Evolutionary conservation across 1,140 invertebrate genomes (phyloP).

Genomic region (Gonioctena quinquepunctata): DNA sequence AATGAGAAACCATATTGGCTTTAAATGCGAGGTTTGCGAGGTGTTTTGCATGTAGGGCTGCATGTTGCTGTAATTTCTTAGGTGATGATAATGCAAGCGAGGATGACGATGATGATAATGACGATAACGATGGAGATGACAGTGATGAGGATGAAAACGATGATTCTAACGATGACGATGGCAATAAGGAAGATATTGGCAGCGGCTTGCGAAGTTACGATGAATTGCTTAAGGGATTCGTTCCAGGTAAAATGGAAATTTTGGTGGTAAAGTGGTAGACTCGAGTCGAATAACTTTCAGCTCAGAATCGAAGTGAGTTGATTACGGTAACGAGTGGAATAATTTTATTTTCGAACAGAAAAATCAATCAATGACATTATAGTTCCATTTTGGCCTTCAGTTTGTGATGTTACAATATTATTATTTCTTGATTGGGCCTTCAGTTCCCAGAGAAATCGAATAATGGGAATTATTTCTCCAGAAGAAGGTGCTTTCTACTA

Average conservation of each 20-base stretch:
- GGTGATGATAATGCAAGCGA: constrained; percentile 51
- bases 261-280: constrained; percentile 4
- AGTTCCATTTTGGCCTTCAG: too few relatives aligned
- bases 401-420: too few relatives aligned
- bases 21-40: constrained; percentile 31
- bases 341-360: too few relatives aligned
- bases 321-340: too few relatives aligned
- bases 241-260: constrained; percentile 46
- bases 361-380: too few relatives aligned
- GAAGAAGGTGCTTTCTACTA: too few relatives aligned
- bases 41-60: constrained; percentile 48
- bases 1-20: constrained; percentile 26
- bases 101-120: constrained; percentile 52
- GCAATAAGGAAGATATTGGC: constrained; percentile 4
- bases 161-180: constrained; percentile 56
- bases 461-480: too few relatives aligned
- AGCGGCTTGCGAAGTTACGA: constrained; percentile 56
- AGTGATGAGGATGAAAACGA: constrained; percentile 62
- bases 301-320: too few relatives aligned
- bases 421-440: too few relatives aligned
- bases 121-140: constrained; percentile 59
- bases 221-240: constrained; percentile 54
- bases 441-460: too few relatives aligned
- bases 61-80: constrained; percentile 54
- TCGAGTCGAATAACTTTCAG: background rate